Base-by-base conservation (phyloP, 2,797 vertebrate species). In the Hyperoplus lanceolatus region DNA sequence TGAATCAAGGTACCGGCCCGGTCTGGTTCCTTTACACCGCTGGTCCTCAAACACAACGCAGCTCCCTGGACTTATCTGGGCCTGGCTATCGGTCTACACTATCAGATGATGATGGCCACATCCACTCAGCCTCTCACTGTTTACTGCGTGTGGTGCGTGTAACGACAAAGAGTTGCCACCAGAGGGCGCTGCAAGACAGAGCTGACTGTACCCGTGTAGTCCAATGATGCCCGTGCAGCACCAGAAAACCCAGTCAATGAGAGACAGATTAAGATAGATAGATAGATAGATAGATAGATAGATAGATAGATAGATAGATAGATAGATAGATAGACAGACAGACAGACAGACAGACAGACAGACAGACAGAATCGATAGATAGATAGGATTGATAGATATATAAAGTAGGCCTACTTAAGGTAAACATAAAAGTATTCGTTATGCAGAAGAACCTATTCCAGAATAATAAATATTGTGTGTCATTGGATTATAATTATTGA, bases 181-280 rank as follows among this genome's bases (percentile, higher is more conserved):
- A 60, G 90, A 18, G 73, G 81, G 79, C 39, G 81, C 75, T 73
- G 69, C 4, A 36, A 9, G 16, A 77, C 81, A 49, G 70, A 8
- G 29, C 21, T 5, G 41, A 5, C 3, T 1, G 13, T n/a, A 8
- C 3, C 8, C 8, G 43, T 51, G 56, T 6, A 11, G 50, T 4
- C 3, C 63, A 21, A 0, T 12, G 46, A 41, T 66, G 1, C 2
- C 29, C 39, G 64, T 43, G 49, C 42, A 46, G n/a, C 36, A 7
- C 21, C 56, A 41, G 51, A 3, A 29, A 29, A 29, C 29, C 29
- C 29, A 29, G 29, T 29, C 29, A 29, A 29, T 29, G 29, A 29
- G 29, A 29, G 29, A 29, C 29, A 29, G 29, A 29, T 29, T 29
- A 29, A 29, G 3, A 3, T 29, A 29, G 29, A 29, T 29, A 29